These are phyloP conservation scores for Stegana nigrithorax DNA, from an alignment of 2,888 invertebrate species.

Conservation along the genomic window DNA sequence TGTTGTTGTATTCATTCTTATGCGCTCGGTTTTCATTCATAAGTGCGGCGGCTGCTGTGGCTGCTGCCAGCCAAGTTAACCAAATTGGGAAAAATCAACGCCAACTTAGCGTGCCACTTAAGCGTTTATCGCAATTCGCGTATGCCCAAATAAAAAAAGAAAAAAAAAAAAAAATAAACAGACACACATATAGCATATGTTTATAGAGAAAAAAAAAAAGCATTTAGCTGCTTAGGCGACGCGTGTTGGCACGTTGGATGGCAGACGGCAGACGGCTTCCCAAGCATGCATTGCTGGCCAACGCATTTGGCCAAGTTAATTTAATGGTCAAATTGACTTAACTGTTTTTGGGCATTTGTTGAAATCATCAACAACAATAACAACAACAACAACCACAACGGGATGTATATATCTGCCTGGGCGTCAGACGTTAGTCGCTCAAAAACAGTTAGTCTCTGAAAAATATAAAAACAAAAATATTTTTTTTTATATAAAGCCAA, in stretches of 20 bases:
- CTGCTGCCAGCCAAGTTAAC: not conserved
- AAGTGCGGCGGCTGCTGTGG: conserved; percentile 27
- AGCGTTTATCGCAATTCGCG: not conserved
- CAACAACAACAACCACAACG: too few relatives aligned
- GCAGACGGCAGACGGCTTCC: too few relatives aligned
- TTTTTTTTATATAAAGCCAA: too few relatives aligned
- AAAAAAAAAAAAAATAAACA: too few relatives aligned
- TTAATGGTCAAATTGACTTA: conserved; percentile 40
- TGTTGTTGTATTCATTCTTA: conserved; percentile 3
- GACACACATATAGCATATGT: too few relatives aligned
- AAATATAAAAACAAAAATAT: too few relatives aligned
- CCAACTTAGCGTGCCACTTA: conserved; percentile 10
- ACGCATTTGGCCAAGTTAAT: not conserved
- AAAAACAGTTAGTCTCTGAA: too few relatives aligned
- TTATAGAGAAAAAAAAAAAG: too few relatives aligned
- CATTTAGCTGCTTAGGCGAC: conserved; percentile 29
- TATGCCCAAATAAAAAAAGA: too few relatives aligned
- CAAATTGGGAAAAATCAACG: conserved; percentile 16
- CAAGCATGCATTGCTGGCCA: not conserved
- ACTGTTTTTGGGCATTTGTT: conserved; percentile 40
- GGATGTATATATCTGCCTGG: too few relatives aligned
- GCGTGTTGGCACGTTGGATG: conserved; percentile 44
- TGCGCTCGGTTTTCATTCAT: conserved; percentile 39
- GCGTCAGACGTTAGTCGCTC: too few relatives aligned
- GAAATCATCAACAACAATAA: conserved; percentile 43